Percentiles rank a stretch among this genome's conserved stretches.
Evolutionary conservation across 2,797 vertebrate genomes (phyloP).

Genomic region (Paedocypris micromegethes): DNA sequence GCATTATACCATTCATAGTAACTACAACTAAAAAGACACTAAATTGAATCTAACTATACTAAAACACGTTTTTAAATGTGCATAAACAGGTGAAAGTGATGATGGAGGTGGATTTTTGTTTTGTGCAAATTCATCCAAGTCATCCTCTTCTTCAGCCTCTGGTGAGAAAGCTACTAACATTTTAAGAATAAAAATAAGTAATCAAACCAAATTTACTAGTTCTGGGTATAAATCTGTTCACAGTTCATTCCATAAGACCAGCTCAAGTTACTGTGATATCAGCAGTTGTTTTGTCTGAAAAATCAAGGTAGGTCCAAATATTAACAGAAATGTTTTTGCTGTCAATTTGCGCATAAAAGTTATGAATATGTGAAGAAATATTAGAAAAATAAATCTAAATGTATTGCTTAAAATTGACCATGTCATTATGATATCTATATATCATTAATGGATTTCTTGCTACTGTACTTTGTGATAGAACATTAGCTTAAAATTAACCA

Average conservation of each 20-base stretch:
- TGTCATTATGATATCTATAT: no score
- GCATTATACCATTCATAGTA: no score
- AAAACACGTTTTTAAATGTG: no score
- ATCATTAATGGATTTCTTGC: no score
- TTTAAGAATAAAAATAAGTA: not conserved
- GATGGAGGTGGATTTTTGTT: slow-evolving; percentile 1
- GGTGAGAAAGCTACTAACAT: slow-evolving; percentile 28
- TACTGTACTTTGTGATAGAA: not conserved
- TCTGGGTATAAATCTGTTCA: not conserved
- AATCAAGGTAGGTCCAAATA: slow-evolving; percentile 25
- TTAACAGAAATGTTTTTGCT: not conserved
- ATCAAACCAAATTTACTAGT: not conserved
- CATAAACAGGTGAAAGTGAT: no score
- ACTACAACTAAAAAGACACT: no score
- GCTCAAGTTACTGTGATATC: slow-evolving; percentile 39
- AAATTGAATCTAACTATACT: no score
- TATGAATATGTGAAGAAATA: no score
- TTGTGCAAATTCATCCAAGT: slow-evolving; percentile 15
- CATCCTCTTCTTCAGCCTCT: slow-evolving; percentile 16
- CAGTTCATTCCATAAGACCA: slow-evolving; percentile 42
- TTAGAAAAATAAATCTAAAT: no score
- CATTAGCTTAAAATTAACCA: not conserved
- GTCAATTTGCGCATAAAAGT: not conserved
- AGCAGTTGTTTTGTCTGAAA: slow-evolving; percentile 27
- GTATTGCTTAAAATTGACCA: not conserved